phyloP scores from a whole-genome alignment of 2,888 invertebrate species.

The Dione vanillae region DNA sequence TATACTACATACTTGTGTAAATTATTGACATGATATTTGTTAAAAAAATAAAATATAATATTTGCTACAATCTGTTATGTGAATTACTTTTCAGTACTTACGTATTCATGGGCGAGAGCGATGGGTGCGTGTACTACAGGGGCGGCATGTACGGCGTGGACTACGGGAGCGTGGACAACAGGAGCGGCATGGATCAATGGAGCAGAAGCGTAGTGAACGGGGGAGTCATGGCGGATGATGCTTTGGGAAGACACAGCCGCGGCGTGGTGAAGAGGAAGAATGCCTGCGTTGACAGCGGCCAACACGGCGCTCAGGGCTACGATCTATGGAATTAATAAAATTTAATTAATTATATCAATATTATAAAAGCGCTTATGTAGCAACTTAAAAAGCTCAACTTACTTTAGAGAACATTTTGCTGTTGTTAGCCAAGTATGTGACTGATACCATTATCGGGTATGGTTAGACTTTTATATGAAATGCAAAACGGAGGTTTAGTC shows the following conservation, averaged over 20 bases:
- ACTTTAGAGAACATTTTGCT: conserved; percentile 83
- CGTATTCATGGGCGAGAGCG: conserved; percentile 68
- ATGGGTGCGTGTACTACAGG: conserved; percentile 58
- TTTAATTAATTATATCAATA: not conserved
- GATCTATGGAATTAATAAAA: conserved; percentile 59
- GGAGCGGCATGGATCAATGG: conserved; percentile 61
- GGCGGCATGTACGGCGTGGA: conserved; percentile 59
- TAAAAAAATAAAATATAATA: no score
- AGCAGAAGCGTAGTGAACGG: conserved; percentile 68
- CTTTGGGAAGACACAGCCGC: conserved; percentile 80
- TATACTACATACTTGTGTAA: no score
- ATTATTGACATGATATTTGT: no score
- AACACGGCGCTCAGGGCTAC: conserved; percentile 77
- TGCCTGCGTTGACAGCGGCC: conserved; percentile 83
- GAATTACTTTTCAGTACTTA: conserved; percentile 53
- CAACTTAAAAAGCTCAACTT: conserved; percentile 55
- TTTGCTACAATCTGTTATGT: no score
- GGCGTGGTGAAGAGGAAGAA: conserved; percentile 74
- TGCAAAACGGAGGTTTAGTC: conserved; percentile 77
- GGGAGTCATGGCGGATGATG: conserved; percentile 77
- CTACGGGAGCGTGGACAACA: conserved; percentile 63
- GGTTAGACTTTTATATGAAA: conserved; percentile 82
- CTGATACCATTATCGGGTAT: conserved; percentile 79
- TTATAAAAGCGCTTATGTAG: conserved; percentile 14
- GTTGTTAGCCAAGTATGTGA: conserved; percentile 79